Base-by-base conservation (phyloP, 2,888 invertebrate species). In the Drosophila buzzatii region DNA sequence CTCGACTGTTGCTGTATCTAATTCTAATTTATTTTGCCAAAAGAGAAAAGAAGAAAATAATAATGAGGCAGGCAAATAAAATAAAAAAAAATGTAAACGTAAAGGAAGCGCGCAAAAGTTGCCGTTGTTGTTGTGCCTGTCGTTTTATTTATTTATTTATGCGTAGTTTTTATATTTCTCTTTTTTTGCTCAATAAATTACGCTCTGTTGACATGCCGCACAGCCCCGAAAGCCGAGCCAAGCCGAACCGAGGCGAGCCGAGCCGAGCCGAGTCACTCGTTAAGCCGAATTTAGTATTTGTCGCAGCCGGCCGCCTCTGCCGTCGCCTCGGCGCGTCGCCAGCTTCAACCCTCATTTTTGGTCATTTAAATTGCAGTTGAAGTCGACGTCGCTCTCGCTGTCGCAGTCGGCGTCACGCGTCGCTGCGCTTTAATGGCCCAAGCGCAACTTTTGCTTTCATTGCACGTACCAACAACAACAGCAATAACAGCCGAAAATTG, bases 21-120 rank as follows among this genome's bases (percentile, higher is more conserved):
- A 86, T 85, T 89, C 87, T 84, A 89, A 81, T 85, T 84, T 85
- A 86, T 89, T 84, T 85, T 79, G 79, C 55, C 86, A 85, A 88
- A 85, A 82, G 64, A 49, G 31, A 41, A 58, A 27, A 51, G 61
- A 55, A 63, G 55, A 61, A 62, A 65, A 70, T 76, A 70, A 85
- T 82, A 81, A 82, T 83, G 85, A 87, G 82, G 55, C 76, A 49
- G 71, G 71, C 67, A 63, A 75, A 66, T 56, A 60, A 39, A 37
- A 65, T 47, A 62, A 51, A 51, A 10, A 63, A 66, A 51, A 49
- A 49, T 14, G 49, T 49, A 49, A 51, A 31, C 44, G 49, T 62
- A 57, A 76, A 71, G 67, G 64, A 74, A 76, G 60, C 81, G 53
- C 61, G 47, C 75, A 42, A 68, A 63, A 65, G 49, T 60, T 63